A percentile compares a stretch with the other conserved stretches of the same genome.
Conservation (phyloP, 2,797 vertebrate species). For the Gadopsis marmoratus region DNA sequence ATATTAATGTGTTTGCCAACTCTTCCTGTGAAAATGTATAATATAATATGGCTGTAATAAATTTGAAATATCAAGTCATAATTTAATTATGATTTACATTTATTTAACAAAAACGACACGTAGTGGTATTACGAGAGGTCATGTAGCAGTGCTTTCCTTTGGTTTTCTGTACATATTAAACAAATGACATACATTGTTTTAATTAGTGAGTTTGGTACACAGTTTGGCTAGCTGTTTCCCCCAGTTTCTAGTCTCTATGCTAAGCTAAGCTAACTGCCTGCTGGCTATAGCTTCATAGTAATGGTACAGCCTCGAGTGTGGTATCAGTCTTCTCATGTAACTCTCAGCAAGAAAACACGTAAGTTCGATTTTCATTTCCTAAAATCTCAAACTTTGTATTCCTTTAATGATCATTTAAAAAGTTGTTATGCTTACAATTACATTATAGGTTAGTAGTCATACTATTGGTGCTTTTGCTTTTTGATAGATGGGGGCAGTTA, state of each 20-base stretch:
- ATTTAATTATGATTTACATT: not conserved
- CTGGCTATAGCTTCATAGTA: not conserved
- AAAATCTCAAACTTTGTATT: not conserved
- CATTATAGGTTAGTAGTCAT: too few relatives aligned
- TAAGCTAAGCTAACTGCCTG: not conserved
- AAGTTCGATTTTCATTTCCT: not conserved
- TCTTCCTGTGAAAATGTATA: not conserved
- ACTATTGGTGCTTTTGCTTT: too few relatives aligned
- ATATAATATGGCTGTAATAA: not conserved
- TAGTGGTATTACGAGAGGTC: too few relatives aligned
- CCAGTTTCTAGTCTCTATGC: not conserved
- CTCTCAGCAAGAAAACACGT: not conserved
- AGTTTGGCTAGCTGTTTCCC: not conserved
- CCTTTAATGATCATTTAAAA: not conserved
- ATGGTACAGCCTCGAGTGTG: too few relatives aligned
- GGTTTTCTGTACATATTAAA: not conserved
- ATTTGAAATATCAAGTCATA: not conserved
- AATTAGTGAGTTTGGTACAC: not conserved
- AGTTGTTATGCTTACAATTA: not conserved
- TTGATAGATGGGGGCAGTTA: not conserved
- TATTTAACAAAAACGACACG: too few relatives aligned
- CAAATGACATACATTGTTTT: not conserved
- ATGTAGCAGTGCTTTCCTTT: too few relatives aligned
- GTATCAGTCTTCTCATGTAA: not conserved
- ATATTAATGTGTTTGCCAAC: not conserved